phyloP scores from a whole-genome alignment of 2,113 vertebrate genomes.

The Phrynosoma blainvillii region DNA sequence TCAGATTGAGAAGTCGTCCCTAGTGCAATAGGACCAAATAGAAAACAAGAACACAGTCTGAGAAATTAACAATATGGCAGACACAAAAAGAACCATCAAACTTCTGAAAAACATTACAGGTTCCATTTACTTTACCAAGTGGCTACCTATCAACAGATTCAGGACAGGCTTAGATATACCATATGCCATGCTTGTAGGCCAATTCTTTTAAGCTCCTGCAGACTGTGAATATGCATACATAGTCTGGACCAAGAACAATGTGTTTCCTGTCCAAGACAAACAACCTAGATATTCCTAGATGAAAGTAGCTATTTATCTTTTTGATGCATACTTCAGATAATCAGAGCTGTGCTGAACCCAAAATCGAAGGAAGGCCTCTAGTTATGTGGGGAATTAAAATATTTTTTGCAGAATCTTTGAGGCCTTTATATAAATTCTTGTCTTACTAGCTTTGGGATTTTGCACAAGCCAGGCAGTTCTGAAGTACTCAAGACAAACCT shows the following conservation, averaged over 20 bases:
- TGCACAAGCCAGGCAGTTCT: rapidly evolving
- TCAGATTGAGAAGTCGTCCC: conserved; percentile 97
- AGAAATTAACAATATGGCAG: neutral
- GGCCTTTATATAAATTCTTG: neutral
- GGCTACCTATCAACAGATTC: neutral
- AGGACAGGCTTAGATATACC: no score
- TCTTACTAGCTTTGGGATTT: neutral
- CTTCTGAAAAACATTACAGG: neutral
- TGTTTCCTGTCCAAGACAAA: neutral
- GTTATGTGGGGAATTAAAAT: neutral
- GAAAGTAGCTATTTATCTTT: neutral
- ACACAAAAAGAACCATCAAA: neutral
- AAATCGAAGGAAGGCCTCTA: neutral
- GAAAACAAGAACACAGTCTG: neutral
- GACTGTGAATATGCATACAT: neutral
- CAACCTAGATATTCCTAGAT: neutral
- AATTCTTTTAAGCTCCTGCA: neutral
- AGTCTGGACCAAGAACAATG: neutral
- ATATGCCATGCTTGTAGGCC: neutral
- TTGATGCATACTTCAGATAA: neutral
- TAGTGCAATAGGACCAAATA: conserved; percentile 61
- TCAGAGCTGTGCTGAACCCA: neutral
- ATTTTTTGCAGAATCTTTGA: neutral
- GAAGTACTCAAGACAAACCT: neutral
- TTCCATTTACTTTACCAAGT: neutral